These are phyloP conservation scores for Plestiodon gilberti DNA, from an alignment of 2,113 vertebrate genomes.

Conservation along the genomic window DNA sequence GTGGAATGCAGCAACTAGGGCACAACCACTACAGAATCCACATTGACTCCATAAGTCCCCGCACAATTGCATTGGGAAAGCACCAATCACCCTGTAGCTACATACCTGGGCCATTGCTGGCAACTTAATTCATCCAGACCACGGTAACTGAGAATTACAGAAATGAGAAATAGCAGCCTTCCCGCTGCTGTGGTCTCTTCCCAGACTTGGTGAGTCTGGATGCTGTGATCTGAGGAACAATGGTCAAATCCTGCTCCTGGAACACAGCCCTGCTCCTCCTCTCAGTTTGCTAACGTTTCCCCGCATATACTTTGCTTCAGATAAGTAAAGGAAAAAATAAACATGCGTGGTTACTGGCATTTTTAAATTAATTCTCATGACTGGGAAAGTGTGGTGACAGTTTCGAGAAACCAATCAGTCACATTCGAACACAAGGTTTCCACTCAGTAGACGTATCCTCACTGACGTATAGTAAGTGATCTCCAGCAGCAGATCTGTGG, in stretches of 20 bases:
- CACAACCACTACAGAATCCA: not conserved
- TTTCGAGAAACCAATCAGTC: not conserved
- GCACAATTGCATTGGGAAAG: not conserved
- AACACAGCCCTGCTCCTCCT: not conserved
- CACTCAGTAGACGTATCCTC: no score
- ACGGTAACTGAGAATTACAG: not conserved
- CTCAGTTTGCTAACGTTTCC: not conserved
- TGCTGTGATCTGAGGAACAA: not conserved
- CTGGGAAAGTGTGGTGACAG: not conserved
- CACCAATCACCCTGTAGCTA: not conserved
- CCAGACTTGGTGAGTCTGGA: not conserved
- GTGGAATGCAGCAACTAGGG: not conserved
- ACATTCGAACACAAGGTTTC: not conserved
- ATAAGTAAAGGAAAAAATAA: not conserved
- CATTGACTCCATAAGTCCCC: not conserved
- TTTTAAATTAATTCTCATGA: not conserved
- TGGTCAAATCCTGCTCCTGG: not conserved
- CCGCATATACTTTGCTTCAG: not conserved
- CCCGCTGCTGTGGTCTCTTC: not conserved
- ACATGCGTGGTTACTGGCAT: not conserved
- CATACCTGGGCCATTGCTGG: not conserved
- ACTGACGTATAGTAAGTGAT: not conserved
- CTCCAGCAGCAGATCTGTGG: not conserved
- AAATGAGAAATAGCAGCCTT: not conserved
- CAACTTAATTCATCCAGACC: not conserved